Base-by-base conservation (phyloP, 2,888 invertebrate genomes). In the Agrochola macilenta region DNA sequence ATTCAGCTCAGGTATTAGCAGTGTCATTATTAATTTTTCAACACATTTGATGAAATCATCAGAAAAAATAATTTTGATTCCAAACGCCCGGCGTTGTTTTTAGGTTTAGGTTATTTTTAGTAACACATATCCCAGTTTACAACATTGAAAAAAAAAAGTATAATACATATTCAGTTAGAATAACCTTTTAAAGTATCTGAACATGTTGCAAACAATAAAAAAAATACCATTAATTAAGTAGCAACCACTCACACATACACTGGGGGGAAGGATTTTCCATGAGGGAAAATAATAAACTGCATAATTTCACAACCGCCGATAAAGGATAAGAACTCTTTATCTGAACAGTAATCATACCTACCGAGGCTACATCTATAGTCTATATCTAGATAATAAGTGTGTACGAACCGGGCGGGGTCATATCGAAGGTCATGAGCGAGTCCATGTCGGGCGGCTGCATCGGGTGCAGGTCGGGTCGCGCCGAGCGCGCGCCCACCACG, bases 401-500 rank as follows among this genome's bases (percentile, higher is more conserved):
- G 52, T 85, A 92, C 94, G 89, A 75, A 95, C 96, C 97, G 96
- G 98, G 97, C 92, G 97, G 94, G 88, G 98, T 94, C 97, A 98
- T 97, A 90, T 98, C 98, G 93, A 97, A 98, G 90, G 96, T 97
- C 93, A 98, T 97, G 88, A 98, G 97, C 74, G 97, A 97, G 92
- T 98, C 98, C 90, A 98, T 97, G 92, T 98, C 98, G 77, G 97
- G 97, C 76, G 94, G 93, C 92, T 97, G 97, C 89, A 95, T 87
- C 97, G 97, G 90, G 89, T 95, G 96, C 89, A 95, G 91, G 89
- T 94, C 96, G 92, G 94, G 96, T 88, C 92, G 97, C 87, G 97
- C 96, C 57, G 98, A 98, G 91, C 99, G 97, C 74, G 98, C 98
- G 87, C 98, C 99, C 79, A 99, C 99, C 84, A 98, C 98, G 69